Percentiles rank a stretch among this genome's conserved stretches.
These are phyloP conservation scores for Melanotus villosus DNA, from an alignment of 2,888 invertebrate species.

Conservation along the genomic window DNA sequence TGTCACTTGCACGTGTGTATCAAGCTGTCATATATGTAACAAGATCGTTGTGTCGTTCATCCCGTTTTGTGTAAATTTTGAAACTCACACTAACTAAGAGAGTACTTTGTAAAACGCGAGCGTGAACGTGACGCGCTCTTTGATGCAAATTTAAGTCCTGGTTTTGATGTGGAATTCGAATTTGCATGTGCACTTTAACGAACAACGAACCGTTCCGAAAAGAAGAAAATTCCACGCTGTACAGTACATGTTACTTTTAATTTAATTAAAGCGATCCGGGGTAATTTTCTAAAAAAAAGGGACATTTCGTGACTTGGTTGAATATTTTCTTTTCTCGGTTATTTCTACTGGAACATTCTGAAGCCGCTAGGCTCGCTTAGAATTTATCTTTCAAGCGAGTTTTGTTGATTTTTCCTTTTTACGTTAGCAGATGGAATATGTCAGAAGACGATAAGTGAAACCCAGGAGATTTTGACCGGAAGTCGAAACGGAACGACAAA, in stretches of 20 bases:
- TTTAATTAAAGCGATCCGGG: too few relatives aligned
- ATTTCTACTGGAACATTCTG: too few relatives aligned
- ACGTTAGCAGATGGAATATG: too few relatives aligned
- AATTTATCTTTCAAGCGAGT: too few relatives aligned
- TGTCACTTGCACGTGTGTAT: conserved; percentile 8
- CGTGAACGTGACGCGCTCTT: conserved; percentile 2
- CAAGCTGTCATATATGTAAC: conserved; percentile 12
- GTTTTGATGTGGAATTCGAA: conserved; percentile 27
- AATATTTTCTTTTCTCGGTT: too few relatives aligned
- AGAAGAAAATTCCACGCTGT: too few relatives aligned
- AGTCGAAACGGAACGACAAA: conserved; percentile 5
- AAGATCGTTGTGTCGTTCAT: conserved; percentile 9
- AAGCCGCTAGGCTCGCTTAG: too few relatives aligned
- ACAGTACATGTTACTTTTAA: too few relatives aligned
- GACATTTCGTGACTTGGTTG: too few relatives aligned
- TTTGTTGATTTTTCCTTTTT: too few relatives aligned
- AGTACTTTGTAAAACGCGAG: conserved; percentile 16
- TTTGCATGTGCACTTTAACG: conserved; percentile 16
- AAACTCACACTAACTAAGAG: conserved; percentile 3
- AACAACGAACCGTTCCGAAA: not conserved
- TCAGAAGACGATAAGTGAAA: not conserved
- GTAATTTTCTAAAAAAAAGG: too few relatives aligned
- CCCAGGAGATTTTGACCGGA: not conserved
- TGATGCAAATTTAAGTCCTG: conserved; percentile 18
- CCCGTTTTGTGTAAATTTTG: conserved; percentile 4